phyloP scores from a whole-genome alignment of 2,888 invertebrate genomes.

The Eurytoma californica region DNA sequence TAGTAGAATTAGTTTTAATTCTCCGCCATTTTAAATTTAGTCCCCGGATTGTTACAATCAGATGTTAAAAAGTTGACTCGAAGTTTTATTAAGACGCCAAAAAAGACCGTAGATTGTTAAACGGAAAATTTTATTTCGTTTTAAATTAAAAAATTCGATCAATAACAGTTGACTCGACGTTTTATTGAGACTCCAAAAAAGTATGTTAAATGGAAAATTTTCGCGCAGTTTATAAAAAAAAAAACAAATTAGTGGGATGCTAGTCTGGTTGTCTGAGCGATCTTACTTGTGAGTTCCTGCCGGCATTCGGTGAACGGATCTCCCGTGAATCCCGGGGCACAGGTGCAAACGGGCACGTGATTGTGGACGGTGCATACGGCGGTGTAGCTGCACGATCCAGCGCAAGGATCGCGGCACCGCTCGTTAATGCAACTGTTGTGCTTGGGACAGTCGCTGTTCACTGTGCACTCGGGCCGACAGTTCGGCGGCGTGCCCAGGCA shows the following conservation, averaged over 20 bases:
- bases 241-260: background rate
- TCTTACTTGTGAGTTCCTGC: conserved; percentile 73
- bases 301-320: conserved; percentile 82
- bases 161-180: too few relatives aligned
- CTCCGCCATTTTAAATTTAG: background rate
- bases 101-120: too few relatives aligned
- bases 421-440: conserved; percentile 83
- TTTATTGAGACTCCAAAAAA: too few relatives aligned
- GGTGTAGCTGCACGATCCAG: conserved; percentile 83
- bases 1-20: background rate
- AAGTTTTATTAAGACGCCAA: too few relatives aligned
- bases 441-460: conserved; percentile 81
- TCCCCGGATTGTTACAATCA: too few relatives aligned
- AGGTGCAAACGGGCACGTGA: conserved; percentile 83
- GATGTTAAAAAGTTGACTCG: too few relatives aligned
- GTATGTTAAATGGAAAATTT: too few relatives aligned
- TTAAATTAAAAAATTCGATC: too few relatives aligned
- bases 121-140: background rate
- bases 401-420: conserved; percentile 84
- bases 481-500: conserved; percentile 84
- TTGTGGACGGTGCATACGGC: conserved; percentile 83
- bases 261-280: background rate
- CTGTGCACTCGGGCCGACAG: conserved; percentile 81
- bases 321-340: conserved; percentile 79
- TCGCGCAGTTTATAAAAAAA: too few relatives aligned